These are phyloP conservation scores for Pteronotus mesoamericanus DNA, from an alignment of 2,797 vertebrate genomes.

Conservation along the genomic window DNA sequence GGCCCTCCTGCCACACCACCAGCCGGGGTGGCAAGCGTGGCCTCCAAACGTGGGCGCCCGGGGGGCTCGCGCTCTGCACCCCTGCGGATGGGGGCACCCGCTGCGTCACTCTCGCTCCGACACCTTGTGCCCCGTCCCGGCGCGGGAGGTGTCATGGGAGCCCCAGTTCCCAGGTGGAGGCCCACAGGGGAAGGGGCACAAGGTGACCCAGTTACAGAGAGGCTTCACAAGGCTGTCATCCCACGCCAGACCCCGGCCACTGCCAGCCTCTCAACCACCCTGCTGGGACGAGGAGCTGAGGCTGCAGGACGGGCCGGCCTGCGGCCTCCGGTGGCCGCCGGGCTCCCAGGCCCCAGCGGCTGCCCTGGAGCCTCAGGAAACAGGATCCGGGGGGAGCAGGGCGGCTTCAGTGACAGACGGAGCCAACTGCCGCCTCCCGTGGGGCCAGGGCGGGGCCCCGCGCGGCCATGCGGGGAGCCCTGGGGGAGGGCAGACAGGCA, in stretches of 20 bases:
- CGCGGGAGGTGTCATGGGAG: fast-evolving
- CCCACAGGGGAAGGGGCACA: neutral
- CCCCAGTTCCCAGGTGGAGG: neutral
- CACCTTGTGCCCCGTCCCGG: fast-evolving
- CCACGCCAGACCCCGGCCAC: fast-evolving
- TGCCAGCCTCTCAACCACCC: fast-evolving
- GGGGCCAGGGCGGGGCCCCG: neutral
- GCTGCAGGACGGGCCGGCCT: neutral
- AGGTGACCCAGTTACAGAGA: neutral
- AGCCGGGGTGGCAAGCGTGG: fast-evolving
- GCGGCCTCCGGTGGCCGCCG: neutral
- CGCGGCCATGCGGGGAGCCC: neutral
- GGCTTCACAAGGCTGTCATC: fast-evolving
- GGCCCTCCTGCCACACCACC: neutral
- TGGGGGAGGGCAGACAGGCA: fast-evolving
- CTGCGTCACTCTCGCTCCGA: fast-evolving
- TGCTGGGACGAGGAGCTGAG: fast-evolving
- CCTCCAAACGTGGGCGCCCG: neutral
- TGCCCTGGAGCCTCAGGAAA: neutral
- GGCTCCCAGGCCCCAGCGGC: neutral
- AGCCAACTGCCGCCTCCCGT: conserved; percentile 23
- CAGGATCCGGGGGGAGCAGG: neutral
- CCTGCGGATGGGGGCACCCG: too few species aligned
- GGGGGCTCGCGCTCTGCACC: neutral
- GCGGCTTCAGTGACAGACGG: neutral